Evolutionary conservation across 2,888 invertebrate genomes (phyloP).

Genomic region (Cerceris ruficornis): DNA sequence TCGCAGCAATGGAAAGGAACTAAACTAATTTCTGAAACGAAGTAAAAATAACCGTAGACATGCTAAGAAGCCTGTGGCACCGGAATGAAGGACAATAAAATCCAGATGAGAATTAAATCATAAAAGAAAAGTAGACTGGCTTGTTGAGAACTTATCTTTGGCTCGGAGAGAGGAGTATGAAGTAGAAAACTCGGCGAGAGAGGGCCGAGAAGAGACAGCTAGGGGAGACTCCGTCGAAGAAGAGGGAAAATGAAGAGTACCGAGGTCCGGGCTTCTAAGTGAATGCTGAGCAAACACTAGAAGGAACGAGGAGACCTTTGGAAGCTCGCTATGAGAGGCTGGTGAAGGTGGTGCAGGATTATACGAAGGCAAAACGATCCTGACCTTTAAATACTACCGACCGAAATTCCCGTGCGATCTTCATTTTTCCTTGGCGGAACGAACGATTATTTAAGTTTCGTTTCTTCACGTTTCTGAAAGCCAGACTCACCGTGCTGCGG

Average conservation of each 20-base stretch:
- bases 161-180: constrained; percentile 9
- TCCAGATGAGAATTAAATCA: constrained; percentile 31
- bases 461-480: too few species aligned
- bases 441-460: too few species aligned
- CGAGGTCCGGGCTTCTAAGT: constrained; percentile 66
- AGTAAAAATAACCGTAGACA: constrained; percentile 2
- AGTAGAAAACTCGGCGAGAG: constrained; percentile 5
- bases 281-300: constrained; percentile 66
- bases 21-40: neutral
- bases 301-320: constrained; percentile 60
- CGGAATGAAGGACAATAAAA: neutral
- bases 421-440: too few species aligned
- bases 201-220: constrained; percentile 17
- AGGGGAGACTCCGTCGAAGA: constrained; percentile 27
- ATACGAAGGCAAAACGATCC: constrained; percentile 42
- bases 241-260: constrained; percentile 49
- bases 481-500: too few species aligned
- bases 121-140: constrained; percentile 18
- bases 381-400: constrained; percentile 28
- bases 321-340: constrained; percentile 37
- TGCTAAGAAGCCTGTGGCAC: neutral
- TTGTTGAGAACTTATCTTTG: constrained; percentile 36
- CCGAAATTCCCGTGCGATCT: neutral
- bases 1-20: neutral
- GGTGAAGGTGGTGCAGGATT: constrained; percentile 48